Evolutionary conservation across 1,140 invertebrate genomes (phyloP).

Genomic region (Aleiodes sp.): DNA sequence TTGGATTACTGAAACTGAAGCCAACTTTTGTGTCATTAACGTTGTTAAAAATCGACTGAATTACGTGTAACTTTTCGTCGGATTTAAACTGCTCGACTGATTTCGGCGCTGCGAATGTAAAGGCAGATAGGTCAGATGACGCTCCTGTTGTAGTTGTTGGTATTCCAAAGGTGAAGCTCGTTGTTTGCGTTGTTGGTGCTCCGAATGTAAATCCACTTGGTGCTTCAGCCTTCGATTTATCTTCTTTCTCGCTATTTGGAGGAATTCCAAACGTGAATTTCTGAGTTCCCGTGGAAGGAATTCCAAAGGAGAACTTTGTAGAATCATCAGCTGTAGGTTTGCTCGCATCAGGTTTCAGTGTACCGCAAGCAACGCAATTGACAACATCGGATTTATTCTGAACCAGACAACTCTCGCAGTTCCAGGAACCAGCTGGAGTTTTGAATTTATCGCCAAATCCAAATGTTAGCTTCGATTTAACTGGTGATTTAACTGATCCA

Average conservation of each 20-base stretch:
- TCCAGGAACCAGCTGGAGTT: constrained; percentile 67
- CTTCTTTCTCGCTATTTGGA: neutral
- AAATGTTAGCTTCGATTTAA: constrained; percentile 26
- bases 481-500: neutral
- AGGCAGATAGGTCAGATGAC: constrained; percentile 29
- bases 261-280: constrained; percentile 53
- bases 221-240: constrained; percentile 37
- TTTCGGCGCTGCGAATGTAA: constrained; percentile 27
- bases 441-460: constrained; percentile 66
- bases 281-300: constrained; percentile 26
- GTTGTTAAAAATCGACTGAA: neutral
- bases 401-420: constrained; percentile 71
- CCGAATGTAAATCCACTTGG: constrained; percentile 59
- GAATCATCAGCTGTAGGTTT: constrained; percentile 27
- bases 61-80: neutral
- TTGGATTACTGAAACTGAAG: constrained; percentile 3
- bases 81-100: constrained; percentile 4
- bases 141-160: constrained; percentile 41
- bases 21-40: neutral
- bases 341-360: constrained; percentile 59
- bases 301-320: constrained; percentile 20
- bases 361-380: constrained; percentile 70
- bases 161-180: constrained; percentile 61
- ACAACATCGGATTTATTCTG: constrained; percentile 65
- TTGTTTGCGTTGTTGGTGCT: constrained; percentile 45